Conservation (phyloP, 2,888 invertebrate genomes). For the Archips crataeganus region DNA sequence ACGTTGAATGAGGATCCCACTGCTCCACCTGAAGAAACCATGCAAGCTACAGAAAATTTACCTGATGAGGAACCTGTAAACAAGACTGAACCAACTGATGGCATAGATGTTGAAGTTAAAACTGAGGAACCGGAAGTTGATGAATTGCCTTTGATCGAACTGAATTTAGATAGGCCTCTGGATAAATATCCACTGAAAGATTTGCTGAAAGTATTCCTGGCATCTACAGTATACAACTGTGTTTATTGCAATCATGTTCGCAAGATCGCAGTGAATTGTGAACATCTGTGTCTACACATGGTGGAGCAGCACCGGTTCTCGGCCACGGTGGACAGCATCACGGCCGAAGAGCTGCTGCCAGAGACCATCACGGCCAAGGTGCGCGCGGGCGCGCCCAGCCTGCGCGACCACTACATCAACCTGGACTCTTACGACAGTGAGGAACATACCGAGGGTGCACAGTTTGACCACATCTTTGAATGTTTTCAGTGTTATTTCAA, state of each 20-base stretch:
- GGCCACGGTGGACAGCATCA: slow-evolving; percentile 92
- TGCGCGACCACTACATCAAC: slow-evolving; percentile 90
- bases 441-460: slow-evolving; percentile 83
- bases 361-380: slow-evolving; percentile 90
- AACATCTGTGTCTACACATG: slow-evolving; percentile 92
- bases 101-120: slow-evolving; percentile 60
- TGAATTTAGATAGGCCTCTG: slow-evolving; percentile 90
- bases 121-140: slow-evolving; percentile 72
- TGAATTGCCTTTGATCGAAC: slow-evolving; percentile 88
- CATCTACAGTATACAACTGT: slow-evolving; percentile 89
- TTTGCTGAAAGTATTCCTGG: slow-evolving; percentile 90
- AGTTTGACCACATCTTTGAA: slow-evolving; percentile 90
- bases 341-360: slow-evolving; percentile 90
- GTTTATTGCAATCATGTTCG: slow-evolving; percentile 95
- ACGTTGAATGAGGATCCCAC: slow-evolving; percentile 45
- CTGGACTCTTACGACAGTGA: slow-evolving; percentile 89
- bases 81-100: slow-evolving; percentile 67
- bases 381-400: slow-evolving; percentile 85
- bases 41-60: slow-evolving; percentile 56
- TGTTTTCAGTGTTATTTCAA: slow-evolving; percentile 94
- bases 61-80: slow-evolving; percentile 61
- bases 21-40: slow-evolving; percentile 49
- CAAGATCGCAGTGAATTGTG: slow-evolving; percentile 93
- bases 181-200: slow-evolving; percentile 91
- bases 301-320: slow-evolving; percentile 92